phyloP scores from a whole-genome alignment of 2,888 invertebrate species.

The Tipula confusa region DNA sequence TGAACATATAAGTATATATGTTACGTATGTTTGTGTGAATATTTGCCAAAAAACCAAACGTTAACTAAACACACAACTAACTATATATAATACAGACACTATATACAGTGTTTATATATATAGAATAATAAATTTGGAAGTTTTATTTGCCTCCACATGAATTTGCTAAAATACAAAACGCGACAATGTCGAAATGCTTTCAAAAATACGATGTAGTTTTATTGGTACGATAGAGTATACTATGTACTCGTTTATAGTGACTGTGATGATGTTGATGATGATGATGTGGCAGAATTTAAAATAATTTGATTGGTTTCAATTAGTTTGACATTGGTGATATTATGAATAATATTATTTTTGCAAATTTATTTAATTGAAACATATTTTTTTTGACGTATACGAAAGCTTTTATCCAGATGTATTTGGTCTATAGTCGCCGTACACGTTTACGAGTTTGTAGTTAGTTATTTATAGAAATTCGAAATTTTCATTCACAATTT shows the following conservation, averaged over 20 bases:
- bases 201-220: neutral
- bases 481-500: neutral
- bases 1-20: neutral
- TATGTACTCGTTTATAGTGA: neutral
- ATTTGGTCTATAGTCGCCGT: neutral
- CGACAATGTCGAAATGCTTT: neutral
- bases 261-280: neutral
- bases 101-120: no score
- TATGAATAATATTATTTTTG: neutral
- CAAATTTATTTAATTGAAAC: neutral
- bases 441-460: neutral
- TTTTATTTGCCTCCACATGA: neutral
- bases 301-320: neutral
- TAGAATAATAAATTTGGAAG: neutral
- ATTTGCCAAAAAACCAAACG: neutral
- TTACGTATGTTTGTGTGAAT: neutral
- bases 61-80: neutral
- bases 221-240: neutral
- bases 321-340: constrained; percentile 14
- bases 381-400: neutral
- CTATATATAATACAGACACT: neutral
- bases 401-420: neutral
- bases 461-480: neutral
- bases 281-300: neutral
- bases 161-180: neutral